These are phyloP conservation scores for Chironomus striatipennis DNA, from an alignment of 1,140 invertebrate species.

Conservation along the genomic window DNA sequence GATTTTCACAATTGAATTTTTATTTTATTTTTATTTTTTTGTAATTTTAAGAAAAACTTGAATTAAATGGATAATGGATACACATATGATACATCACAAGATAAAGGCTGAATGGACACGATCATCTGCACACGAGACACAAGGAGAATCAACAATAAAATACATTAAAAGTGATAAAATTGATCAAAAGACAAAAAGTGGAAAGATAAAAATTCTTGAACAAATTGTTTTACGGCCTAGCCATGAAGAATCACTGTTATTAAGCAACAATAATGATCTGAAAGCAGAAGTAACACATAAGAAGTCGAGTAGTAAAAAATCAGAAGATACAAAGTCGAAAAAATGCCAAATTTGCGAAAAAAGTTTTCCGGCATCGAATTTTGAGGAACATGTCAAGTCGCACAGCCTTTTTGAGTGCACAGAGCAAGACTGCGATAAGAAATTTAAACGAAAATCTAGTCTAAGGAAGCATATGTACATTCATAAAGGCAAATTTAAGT, in stretches of 20 bases:
- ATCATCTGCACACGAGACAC: background rate
- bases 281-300: background rate
- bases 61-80: background rate
- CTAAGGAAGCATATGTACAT: background rate
- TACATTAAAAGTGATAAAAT: background rate
- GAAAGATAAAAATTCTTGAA: constrained; percentile 2
- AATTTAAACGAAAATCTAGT: background rate
- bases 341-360: background rate
- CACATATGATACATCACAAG: constrained; percentile 25
- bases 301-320: background rate
- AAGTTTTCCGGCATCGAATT: background rate
- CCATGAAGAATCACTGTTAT: no score
- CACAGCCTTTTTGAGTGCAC: background rate
- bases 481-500: background rate
- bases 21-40: background rate
- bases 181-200: background rate
- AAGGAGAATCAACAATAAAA: background rate
- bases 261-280: background rate
- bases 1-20: background rate
- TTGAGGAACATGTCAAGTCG: background rate
- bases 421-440: background rate
- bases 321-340: background rate
- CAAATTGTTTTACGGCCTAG: background rate
- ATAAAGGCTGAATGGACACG: constrained; percentile 26
- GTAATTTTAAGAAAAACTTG: background rate